Evolutionary conservation across 2,797 vertebrate species (phyloP).

Genomic region (Syngnathus rostellatus): DNA sequence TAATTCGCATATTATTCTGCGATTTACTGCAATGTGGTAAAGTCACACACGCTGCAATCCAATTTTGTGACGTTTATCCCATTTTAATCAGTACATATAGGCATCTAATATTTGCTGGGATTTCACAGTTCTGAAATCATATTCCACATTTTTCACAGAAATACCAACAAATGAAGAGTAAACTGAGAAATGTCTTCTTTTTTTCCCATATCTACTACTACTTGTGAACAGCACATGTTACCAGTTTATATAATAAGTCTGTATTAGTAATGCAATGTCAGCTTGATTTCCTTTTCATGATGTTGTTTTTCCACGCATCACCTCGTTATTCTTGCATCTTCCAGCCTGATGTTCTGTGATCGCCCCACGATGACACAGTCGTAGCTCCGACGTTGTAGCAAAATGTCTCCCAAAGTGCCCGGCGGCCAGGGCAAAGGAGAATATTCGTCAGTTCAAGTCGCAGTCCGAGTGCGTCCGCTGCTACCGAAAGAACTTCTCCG

Average conservation of each 20-base stretch:
- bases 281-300: not conserved
- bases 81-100: not conserved
- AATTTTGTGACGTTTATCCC: not conserved
- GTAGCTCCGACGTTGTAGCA: slow-evolving; percentile 21
- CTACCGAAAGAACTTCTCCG: slow-evolving; percentile 85
- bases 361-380: slow-evolving; percentile 39
- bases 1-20: no score
- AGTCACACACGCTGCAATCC: not conserved
- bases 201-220: not conserved
- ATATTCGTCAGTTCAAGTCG: slow-evolving; percentile 80
- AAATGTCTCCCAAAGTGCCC: slow-evolving; percentile 74
- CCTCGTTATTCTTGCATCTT: not conserved
- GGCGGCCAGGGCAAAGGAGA: slow-evolving; percentile 62
- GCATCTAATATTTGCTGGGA: not conserved
- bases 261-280: not conserved
- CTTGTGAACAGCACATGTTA: no score
- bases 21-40: not conserved
- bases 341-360: slow-evolving; percentile 23
- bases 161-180: no score
- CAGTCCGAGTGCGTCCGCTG: slow-evolving; percentile 82
- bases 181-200: not conserved
- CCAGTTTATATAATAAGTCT: not conserved
- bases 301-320: not conserved
- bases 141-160: not conserved
- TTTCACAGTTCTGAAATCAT: not conserved